A percentile compares a stretch with the other conserved stretches of the same genome.
These are phyloP conservation scores for Rhodophaea formosa DNA, from an alignment of 2,888 invertebrate genomes.

Conservation along the genomic window DNA sequence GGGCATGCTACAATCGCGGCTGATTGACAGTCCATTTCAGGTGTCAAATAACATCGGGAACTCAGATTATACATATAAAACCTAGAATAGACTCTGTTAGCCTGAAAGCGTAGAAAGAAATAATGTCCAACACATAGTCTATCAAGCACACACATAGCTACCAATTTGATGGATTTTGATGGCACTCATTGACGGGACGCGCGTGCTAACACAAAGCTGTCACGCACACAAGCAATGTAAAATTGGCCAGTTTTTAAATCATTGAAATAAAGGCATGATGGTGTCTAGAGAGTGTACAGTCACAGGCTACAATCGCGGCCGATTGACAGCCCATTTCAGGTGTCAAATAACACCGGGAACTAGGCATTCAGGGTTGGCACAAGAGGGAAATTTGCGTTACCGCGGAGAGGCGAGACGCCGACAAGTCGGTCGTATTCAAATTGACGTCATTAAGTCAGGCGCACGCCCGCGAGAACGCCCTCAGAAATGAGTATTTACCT, in stretches of 20 bases:
- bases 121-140: too few relatives aligned
- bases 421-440: conserved; percentile 61
- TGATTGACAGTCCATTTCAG: conserved; percentile 61
- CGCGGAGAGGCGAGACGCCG: conserved; percentile 46
- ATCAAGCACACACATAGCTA: too few relatives aligned
- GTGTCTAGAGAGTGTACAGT: too few relatives aligned
- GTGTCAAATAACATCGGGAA: conserved; percentile 56
- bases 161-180: too few relatives aligned
- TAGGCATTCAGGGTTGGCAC: conserved; percentile 44
- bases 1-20: conserved; percentile 38
- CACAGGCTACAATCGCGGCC: conserved; percentile 44
- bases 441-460: conserved; percentile 60
- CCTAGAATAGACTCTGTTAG: too few relatives aligned
- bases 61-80: too few relatives aligned
- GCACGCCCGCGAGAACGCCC: conserved; percentile 41
- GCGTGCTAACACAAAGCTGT: too few relatives aligned
- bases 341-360: conserved; percentile 58
- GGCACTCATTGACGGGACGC: too few relatives aligned
- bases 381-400: conserved; percentile 58
- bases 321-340: conserved; percentile 60
- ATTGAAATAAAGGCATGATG: too few relatives aligned
- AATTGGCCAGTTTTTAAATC: too few relatives aligned
- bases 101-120: too few relatives aligned
- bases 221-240: too few relatives aligned
- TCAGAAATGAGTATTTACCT: conserved; percentile 36